phyloP scores from a whole-genome alignment of 2,113 vertebrate species.

The Nyctibius bracteatus region DNA sequence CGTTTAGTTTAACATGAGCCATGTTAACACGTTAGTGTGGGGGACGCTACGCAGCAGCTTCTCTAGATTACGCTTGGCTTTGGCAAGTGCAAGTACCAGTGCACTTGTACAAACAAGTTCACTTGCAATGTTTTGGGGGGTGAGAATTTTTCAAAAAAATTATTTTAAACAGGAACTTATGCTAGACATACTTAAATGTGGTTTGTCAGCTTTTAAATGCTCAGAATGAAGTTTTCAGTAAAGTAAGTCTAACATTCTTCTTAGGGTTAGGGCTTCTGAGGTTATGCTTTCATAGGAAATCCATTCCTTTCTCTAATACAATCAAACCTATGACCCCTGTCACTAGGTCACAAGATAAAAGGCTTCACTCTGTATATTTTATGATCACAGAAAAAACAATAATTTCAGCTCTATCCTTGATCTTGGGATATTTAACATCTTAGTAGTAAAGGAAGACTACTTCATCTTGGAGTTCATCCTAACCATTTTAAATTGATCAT shows the following conservation, averaged over 20 bases:
- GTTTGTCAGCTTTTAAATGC: neutral
- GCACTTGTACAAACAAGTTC: neutral
- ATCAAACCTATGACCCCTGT: slow-evolving; percentile 41
- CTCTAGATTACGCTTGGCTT: neutral
- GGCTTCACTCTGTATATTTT: slow-evolving; percentile 46
- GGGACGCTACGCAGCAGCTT: neutral
- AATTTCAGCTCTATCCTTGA: slow-evolving; percentile 54
- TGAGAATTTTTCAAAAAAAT: neutral
- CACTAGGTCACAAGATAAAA: slow-evolving; percentile 53
- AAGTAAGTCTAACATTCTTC: neutral
- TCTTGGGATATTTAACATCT: slow-evolving; percentile 47
- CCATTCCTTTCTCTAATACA: slow-evolving; percentile 14
- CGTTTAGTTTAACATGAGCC: neutral
- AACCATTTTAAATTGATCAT: slow-evolving; percentile 57
- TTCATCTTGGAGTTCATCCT: slow-evolving; percentile 43
- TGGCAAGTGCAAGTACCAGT: neutral
- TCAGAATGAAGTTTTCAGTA: neutral
- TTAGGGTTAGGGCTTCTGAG: neutral
- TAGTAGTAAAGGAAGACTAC: slow-evolving; percentile 19
- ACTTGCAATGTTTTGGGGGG: neutral
- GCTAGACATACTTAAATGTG: neutral
- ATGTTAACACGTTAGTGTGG: neutral
- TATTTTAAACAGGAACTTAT: neutral
- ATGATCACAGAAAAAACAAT: slow-evolving; percentile 38
- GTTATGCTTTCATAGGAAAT: slow-evolving; percentile 55